A percentile compares a stretch with the other conserved stretches of the same genome.
phyloP scores from a whole-genome alignment of 1,140 invertebrate genomes.

The Bombus confusus region DNA sequence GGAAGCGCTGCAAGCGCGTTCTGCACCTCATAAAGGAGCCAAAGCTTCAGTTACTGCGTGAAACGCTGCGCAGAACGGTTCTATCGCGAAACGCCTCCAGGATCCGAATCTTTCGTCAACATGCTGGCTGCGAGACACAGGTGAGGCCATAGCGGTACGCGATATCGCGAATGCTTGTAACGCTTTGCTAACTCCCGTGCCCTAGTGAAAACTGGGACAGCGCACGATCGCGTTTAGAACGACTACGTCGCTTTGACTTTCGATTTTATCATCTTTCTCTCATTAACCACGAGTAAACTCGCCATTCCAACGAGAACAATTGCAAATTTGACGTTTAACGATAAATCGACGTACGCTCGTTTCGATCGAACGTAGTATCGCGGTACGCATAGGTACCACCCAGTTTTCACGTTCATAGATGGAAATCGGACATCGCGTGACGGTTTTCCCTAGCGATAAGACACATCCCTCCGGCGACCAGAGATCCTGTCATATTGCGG shows the following conservation, averaged over 20 bases:
- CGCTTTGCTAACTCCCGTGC: constrained; percentile 12
- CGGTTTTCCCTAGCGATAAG: neutral
- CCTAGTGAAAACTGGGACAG: neutral
- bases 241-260: neutral
- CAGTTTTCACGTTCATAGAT: neutral
- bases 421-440: neutral
- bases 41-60: constrained; percentile 59
- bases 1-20: constrained; percentile 41
- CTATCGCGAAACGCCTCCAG: neutral
- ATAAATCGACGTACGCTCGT: no score
- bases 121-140: constrained; percentile 75
- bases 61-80: constrained; percentile 50
- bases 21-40: constrained; percentile 30
- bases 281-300: no score
- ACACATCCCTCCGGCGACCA: constrained; percentile 10
- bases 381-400: no score
- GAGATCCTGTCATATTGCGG: constrained; percentile 61
- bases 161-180: constrained; percentile 9
- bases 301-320: no score
- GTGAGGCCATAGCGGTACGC: constrained; percentile 60
- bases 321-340: no score
- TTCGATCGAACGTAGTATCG: no score
- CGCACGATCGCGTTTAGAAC: no score
- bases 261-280: no score
- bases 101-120: neutral